A percentile compares a stretch with the other conserved stretches of the same genome.
These are phyloP conservation scores for Dicerorhinus sumatrensis DNA, from an alignment of 2,113 vertebrate genomes.

Conservation along the genomic window DNA sequence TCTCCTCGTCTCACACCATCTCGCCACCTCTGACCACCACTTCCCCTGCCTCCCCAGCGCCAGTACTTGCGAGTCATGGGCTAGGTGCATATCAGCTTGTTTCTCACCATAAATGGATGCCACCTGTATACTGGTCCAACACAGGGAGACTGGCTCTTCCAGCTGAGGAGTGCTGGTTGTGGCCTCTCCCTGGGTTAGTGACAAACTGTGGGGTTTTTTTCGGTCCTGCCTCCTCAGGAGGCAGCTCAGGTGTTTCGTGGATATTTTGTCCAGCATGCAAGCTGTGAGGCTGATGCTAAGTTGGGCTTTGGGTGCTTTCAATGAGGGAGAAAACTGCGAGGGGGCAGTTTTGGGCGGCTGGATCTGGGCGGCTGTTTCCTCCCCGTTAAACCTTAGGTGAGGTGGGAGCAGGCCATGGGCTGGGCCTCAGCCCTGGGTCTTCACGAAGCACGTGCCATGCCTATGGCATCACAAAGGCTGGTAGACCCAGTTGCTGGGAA, in stretches of 20 bases:
- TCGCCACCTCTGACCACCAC: fast-evolving
- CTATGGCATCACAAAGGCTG: too few species aligned
- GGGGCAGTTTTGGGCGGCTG: too few species aligned
- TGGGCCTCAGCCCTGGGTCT: background rate
- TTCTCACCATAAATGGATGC: background rate
- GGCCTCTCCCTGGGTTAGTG: background rate
- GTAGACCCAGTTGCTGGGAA: too few species aligned
- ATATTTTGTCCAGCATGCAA: background rate
- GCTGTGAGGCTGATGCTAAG: background rate
- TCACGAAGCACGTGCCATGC: fast-evolving
- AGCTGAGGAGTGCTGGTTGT: background rate
- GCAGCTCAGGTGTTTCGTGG: background rate
- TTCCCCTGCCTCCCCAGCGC: background rate
- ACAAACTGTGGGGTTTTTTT: too few species aligned
- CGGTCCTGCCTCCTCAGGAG: background rate
- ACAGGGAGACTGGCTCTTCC: too few species aligned
- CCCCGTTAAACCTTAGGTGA: too few species aligned
- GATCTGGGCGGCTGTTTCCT: background rate
- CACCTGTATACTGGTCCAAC: background rate
- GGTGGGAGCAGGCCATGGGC: background rate
- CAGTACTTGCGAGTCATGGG: background rate
- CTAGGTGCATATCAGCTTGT: background rate
- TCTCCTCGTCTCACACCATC: background rate
- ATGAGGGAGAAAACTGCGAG: too few species aligned
- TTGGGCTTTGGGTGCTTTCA: background rate